A percentile compares a stretch with the other conserved stretches of the same genome.
These are phyloP conservation scores for Drosophila nikananu DNA, from an alignment of 1,140 invertebrate species.

Conservation along the genomic window DNA sequence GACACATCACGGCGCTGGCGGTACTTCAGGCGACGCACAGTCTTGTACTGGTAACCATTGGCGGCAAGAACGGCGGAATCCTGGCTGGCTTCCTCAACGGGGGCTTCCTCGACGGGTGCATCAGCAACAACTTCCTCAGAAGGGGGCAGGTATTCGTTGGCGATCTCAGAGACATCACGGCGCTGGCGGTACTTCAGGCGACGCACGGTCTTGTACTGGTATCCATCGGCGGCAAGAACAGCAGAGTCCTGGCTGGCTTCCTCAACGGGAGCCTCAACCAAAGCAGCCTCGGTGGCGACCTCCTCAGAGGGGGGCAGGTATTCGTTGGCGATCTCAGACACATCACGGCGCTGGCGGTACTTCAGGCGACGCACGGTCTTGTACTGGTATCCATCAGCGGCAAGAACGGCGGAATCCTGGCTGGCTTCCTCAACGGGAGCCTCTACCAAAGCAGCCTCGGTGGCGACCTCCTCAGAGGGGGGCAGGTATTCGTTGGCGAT, in stretches of 20 bases:
- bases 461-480: too few relatives aligned
- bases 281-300: too few relatives aligned
- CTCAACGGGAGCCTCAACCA: conserved; percentile 28
- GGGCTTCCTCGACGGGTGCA: conserved; percentile 17
- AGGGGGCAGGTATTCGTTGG: conserved; percentile 64
- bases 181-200: conserved; percentile 68
- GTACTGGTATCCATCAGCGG: too few relatives aligned
- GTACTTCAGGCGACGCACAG: too few relatives aligned
- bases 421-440: too few relatives aligned
- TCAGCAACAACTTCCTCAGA: conserved; percentile 39
- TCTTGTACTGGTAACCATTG: too few relatives aligned
- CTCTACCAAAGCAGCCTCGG: too few relatives aligned
- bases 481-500: too few relatives aligned
- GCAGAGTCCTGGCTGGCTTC: conserved; percentile 48
- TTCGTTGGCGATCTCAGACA: conserved; percentile 45
- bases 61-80: too few relatives aligned
- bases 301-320: conserved; percentile 59
- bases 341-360: conserved; percentile 51
- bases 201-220: conserved; percentile 71
- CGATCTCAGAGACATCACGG: conserved; percentile 29
- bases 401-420: too few relatives aligned
- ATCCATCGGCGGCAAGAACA: conserved; percentile 62
- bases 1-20: too few relatives aligned
- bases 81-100: neutral
- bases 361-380: too few relatives aligned